Evolutionary conservation across 2,888 invertebrate species (phyloP).

Genomic region (Thymelicus lineola): DNA sequence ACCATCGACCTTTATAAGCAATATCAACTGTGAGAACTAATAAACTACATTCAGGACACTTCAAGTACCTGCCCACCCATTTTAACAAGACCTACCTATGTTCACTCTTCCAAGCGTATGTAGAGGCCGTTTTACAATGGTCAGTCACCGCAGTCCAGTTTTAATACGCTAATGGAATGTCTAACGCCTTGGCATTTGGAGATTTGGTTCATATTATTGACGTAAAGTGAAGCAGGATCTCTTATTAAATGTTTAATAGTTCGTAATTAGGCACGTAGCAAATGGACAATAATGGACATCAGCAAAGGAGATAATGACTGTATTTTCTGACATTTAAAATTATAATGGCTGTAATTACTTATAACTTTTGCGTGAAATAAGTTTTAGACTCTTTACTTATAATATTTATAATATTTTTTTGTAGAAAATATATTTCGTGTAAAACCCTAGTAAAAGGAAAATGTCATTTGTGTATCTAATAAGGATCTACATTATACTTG

Average conservation of each 20-base stretch:
- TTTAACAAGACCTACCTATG: conserved; percentile 13
- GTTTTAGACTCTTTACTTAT: not conserved
- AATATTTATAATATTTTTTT: not conserved
- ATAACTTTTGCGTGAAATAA: not conserved
- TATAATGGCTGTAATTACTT: not conserved
- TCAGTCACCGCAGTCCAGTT: conserved; percentile 39
- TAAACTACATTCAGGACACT: conserved; percentile 14
- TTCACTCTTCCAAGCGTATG: not conserved
- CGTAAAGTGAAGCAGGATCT: conserved; percentile 49
- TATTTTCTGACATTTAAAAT: conserved; percentile 13
- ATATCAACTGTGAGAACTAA: conserved; percentile 54
- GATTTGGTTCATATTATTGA: conserved; percentile 55
- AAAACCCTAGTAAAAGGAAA: no score
- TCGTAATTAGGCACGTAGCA: conserved; percentile 47
- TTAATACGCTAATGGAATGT: conserved; percentile 57
- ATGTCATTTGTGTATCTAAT: no score
- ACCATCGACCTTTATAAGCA: conserved; percentile 52
- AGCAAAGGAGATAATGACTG: not conserved
- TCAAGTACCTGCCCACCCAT: conserved; percentile 13
- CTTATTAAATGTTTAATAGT: conserved; percentile 54
- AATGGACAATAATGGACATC: conserved; percentile 19
- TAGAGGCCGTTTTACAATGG: conserved; percentile 37
- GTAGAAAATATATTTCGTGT: not conserved
- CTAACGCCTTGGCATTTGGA: conserved; percentile 72
- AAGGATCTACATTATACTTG: no score